A percentile compares a stretch with the other conserved stretches of the same genome.
Conservation (phyloP, 2,113 vertebrate species). For the Odobenus rosmarus region DNA sequence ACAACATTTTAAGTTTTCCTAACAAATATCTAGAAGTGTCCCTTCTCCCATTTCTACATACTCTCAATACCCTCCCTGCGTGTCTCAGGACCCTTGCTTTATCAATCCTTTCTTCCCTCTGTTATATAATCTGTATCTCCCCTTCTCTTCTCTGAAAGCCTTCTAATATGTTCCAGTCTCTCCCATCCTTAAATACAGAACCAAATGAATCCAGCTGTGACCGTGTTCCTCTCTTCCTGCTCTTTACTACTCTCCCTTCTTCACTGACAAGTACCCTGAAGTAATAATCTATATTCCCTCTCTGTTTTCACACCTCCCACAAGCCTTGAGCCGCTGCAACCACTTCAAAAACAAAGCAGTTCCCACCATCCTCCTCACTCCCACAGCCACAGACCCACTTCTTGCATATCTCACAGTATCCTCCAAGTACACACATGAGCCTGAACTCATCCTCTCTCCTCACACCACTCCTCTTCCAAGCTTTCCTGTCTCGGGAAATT, state of each 20-base stretch:
- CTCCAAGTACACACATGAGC: not conserved
- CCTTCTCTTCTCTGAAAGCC: not conserved
- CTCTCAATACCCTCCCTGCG: not conserved
- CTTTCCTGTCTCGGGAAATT: not conserved
- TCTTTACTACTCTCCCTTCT: not conserved
- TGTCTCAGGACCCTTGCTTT: not conserved
- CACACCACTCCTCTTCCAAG: not conserved
- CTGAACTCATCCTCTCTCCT: not conserved
- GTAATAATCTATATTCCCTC: not conserved
- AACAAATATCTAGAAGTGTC: not conserved
- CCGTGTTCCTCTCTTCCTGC: not conserved
- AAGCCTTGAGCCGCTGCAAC: not conserved
- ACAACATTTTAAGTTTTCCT: not conserved
- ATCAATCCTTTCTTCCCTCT: not conserved
- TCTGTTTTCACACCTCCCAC: not conserved
- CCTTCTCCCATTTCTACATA: not conserved
- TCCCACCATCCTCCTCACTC: not conserved
- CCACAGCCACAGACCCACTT: not conserved
- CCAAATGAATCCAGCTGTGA: not conserved
- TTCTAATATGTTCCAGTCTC: not conserved
- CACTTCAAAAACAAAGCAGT: not conserved
- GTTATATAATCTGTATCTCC: not conserved
- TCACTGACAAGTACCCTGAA: not conserved
- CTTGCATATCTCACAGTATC: not conserved
- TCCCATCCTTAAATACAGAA: not conserved